These are phyloP conservation scores for Malachius bipustulatus DNA, from an alignment of 2,888 invertebrate species.

Conservation along the genomic window DNA sequence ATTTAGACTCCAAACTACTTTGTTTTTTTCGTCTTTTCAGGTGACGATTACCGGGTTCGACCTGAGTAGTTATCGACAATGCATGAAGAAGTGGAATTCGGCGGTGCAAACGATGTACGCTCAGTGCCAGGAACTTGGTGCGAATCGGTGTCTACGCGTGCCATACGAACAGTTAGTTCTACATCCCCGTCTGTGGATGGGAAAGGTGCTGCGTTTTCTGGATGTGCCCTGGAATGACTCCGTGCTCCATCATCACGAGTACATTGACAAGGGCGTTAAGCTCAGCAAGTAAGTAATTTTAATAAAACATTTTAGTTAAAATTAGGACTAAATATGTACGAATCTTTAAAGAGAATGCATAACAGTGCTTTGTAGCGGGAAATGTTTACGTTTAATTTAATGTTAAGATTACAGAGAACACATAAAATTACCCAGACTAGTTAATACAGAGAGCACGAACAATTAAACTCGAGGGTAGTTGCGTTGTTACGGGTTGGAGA, in stretches of 20 bases:
- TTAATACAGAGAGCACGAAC: too few species aligned
- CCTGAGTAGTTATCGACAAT: slow-evolving; percentile 84
- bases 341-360: too few species aligned
- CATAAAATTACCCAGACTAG: too few species aligned
- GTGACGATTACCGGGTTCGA: slow-evolving; percentile 64
- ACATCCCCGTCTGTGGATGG: slow-evolving; percentile 83
- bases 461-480: too few species aligned
- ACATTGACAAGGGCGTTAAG: slow-evolving; percentile 92
- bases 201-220: slow-evolving; percentile 75
- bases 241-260: slow-evolving; percentile 94
- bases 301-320: too few species aligned
- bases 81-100: slow-evolving; percentile 93
- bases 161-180: slow-evolving; percentile 96
- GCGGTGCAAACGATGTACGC: slow-evolving; percentile 90
- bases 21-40: too few species aligned
- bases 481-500: too few species aligned
- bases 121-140: slow-evolving; percentile 76
- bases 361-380: too few species aligned
- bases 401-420: too few species aligned
- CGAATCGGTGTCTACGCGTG: slow-evolving; percentile 68
- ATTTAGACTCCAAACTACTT: too few species aligned
- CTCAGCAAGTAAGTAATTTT: slow-evolving; percentile 77
- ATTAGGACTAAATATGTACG: too few species aligned
- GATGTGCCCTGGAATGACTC: slow-evolving; percentile 90
- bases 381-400: too few species aligned